Evolutionary conservation across 2,113 vertebrate genomes (phyloP).

Genomic region (Vulpes ferrilata): DNA sequence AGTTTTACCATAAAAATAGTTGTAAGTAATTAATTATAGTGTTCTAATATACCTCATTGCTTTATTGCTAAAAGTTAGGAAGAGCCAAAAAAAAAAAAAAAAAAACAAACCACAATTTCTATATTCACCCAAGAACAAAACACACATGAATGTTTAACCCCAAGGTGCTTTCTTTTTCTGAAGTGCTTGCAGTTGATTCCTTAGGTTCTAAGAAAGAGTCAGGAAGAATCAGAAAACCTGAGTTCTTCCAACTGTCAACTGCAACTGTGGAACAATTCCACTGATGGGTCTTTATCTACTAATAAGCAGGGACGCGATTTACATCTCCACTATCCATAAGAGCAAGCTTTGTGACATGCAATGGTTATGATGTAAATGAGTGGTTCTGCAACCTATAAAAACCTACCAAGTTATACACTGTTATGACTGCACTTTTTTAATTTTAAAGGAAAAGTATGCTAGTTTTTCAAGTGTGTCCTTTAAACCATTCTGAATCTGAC

Average conservation of each 20-base stretch:
- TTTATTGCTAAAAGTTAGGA: slow-evolving; percentile 38
- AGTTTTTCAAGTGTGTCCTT: neutral
- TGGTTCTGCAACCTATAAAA: neutral
- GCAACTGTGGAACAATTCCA: neutral
- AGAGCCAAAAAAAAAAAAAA: neutral
- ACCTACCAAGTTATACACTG: neutral
- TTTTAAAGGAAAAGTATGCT: slow-evolving; percentile 3
- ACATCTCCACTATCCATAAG: neutral
- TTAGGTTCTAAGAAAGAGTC: neutral
- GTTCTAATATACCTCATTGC: neutral
- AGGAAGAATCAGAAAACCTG: neutral
- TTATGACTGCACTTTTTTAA: neutral
- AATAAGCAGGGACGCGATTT: neutral
- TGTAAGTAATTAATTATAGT: neutral
- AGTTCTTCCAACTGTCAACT: neutral
- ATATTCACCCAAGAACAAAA: neutral
- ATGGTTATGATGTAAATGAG: neutral
- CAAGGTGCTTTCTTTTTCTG: neutral
- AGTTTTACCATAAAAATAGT: neutral
- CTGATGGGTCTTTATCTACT: neutral
- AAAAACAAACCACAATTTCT: neutral
- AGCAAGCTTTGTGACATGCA: neutral
- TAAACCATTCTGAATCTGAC: neutral
- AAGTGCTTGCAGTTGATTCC: neutral
- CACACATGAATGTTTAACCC: neutral